Percentiles rank a stretch among this genome's conserved stretches.
Conservation (phyloP, 2,113 vertebrate genomes). For the Fulmarus glacialis region DNA sequence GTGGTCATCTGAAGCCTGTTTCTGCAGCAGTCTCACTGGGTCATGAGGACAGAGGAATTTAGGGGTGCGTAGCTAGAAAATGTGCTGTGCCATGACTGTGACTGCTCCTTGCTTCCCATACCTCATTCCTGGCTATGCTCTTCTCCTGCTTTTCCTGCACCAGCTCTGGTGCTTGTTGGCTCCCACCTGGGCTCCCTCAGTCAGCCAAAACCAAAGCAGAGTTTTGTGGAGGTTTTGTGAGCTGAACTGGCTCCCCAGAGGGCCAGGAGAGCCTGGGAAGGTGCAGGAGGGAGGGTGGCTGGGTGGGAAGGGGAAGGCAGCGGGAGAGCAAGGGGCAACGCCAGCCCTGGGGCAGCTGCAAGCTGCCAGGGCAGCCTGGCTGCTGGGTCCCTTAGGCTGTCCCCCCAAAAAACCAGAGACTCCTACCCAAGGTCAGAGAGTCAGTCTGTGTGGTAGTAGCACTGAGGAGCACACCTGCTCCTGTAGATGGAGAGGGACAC, state of each 20-base stretch:
- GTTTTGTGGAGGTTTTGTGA: background rate
- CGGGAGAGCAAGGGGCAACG: accelerated
- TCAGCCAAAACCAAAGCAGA: background rate
- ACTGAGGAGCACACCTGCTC: background rate
- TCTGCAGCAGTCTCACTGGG: background rate
- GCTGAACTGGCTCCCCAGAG: background rate
- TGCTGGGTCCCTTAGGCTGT: background rate
- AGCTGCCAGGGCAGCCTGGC: background rate
- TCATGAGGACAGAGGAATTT: background rate
- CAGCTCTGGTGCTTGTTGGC: background rate
- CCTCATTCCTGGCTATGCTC: background rate
- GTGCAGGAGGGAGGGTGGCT: background rate
- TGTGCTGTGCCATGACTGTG: background rate
- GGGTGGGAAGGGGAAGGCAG: background rate
- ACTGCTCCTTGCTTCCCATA: background rate
- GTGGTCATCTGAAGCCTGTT: background rate
- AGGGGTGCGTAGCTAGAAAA: background rate
- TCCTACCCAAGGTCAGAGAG: background rate
- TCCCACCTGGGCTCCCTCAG: accelerated
- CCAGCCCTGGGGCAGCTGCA: background rate
- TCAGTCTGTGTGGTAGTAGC: background rate
- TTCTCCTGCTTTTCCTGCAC: background rate
- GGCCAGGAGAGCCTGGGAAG: background rate
- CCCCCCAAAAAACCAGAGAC: accelerated
- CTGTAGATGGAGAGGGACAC: background rate